Percentiles rank a stretch among this genome's conserved stretches.
Conservation (phyloP, 2,888 invertebrate species). For the Zelleria hepariella region DNA sequence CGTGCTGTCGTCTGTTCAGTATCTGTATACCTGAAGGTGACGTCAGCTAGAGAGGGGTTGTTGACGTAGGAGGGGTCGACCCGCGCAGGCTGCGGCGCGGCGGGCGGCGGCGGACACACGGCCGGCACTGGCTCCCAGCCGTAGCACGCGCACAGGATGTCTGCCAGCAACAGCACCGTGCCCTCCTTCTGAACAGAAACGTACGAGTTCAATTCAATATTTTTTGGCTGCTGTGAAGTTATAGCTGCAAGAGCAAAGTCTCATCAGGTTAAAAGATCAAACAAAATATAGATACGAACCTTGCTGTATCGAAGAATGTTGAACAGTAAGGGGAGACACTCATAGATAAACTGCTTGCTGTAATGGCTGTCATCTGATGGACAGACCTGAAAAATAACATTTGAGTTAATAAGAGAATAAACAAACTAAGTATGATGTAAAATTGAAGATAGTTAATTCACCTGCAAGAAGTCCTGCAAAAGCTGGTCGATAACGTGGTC, state of each 20-base stretch:
- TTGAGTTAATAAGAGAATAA: background rate
- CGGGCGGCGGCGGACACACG: slow-evolving; percentile 65
- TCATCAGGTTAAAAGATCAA: background rate
- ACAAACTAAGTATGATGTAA: background rate
- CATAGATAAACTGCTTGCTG: slow-evolving; percentile 90
- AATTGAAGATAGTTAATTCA: slow-evolving; percentile 15
- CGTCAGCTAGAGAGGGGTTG: slow-evolving; percentile 93
- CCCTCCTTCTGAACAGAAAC: slow-evolving; percentile 80
- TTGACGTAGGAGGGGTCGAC: slow-evolving; percentile 95
- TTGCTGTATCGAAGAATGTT: slow-evolving; percentile 92
- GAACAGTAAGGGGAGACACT: slow-evolving; percentile 89
- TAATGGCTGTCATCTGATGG: slow-evolving; percentile 83
- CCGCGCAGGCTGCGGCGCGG: slow-evolving; percentile 77
- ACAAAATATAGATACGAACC: slow-evolving; percentile 53
- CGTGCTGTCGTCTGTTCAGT: no score
- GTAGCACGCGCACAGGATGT: slow-evolving; percentile 91
- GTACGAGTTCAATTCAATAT: background rate
- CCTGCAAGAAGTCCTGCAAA: slow-evolving; percentile 88
- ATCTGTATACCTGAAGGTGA: slow-evolving; percentile 85
- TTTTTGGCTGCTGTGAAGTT: no score
- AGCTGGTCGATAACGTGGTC: slow-evolving; percentile 91
- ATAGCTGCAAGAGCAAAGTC: no score
- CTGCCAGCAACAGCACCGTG: slow-evolving; percentile 87
- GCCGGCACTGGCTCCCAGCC: slow-evolving; percentile 87
- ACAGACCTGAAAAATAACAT: slow-evolving; percentile 73